Conservation (phyloP, 2,113 vertebrate species). For the Brienomyrus longianalis region DNA sequence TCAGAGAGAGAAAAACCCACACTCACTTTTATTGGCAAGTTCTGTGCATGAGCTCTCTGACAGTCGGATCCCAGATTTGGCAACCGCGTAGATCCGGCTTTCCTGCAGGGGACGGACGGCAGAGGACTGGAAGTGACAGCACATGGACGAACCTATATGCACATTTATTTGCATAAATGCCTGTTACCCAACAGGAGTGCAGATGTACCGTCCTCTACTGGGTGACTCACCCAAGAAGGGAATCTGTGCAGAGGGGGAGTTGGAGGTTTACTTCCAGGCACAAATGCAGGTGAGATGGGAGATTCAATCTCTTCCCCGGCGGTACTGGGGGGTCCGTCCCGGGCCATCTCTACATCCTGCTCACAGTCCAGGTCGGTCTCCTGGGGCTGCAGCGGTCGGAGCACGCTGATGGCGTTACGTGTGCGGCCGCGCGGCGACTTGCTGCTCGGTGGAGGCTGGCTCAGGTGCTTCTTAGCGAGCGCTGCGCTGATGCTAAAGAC, state of each 20-base stretch:
- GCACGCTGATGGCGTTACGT: constrained; percentile 95
- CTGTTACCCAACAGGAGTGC: not conserved
- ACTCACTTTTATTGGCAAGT: constrained; percentile 72
- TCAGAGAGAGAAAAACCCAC: not conserved
- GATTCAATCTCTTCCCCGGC: constrained; percentile 45
- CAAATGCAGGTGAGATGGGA: constrained; percentile 44
- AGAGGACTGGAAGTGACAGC: not conserved
- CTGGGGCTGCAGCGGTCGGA: constrained; percentile 74
- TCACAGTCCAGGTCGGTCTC: constrained; percentile 76
- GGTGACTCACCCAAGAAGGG: constrained; percentile 85
- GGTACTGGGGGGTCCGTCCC: constrained; percentile 45
- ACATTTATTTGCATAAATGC: not conserved
- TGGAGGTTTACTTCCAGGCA: constrained; percentile 70
- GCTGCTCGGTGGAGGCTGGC: constrained; percentile 79
- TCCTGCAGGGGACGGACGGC: constrained; percentile 62
- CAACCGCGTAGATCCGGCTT: constrained; percentile 94
- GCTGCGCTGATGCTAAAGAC: constrained; percentile 61
- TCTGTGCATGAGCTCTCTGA: constrained; percentile 79
- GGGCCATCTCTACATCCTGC: constrained; percentile 55
- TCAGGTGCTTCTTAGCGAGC: constrained; percentile 81
- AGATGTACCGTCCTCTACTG: not conserved
- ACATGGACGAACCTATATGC: not conserved
- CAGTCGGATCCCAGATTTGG: constrained; percentile 89
- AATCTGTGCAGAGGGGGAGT: constrained; percentile 91
- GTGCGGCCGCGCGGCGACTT: constrained; percentile 72